Percentiles rank a stretch among this genome's conserved stretches.
Conservation (phyloP, 2,797 vertebrate genomes). For the Poecilia velifera region DNA sequence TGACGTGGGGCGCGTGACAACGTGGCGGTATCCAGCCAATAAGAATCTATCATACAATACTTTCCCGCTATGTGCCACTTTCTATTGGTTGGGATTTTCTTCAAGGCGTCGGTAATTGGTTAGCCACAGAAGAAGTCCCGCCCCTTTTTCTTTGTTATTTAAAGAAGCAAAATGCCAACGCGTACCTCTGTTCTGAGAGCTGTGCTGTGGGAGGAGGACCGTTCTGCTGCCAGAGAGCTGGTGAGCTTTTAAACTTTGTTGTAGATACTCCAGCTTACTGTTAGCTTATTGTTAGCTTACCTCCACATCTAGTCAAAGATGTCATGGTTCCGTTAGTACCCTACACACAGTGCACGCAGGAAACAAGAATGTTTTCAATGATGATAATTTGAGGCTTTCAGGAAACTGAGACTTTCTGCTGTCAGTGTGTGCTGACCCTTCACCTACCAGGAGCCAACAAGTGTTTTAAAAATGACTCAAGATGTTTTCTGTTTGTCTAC, state of each 20-base stretch:
- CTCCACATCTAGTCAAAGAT: not conserved
- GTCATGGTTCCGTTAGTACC: not conserved
- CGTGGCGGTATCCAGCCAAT: slow-evolving; percentile 85
- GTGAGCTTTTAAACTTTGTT: slow-evolving; percentile 45
- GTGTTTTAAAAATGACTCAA: not conserved
- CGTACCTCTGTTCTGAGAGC: slow-evolving; percentile 12
- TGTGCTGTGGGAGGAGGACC: not conserved
- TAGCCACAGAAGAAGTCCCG: slow-evolving; percentile 7
- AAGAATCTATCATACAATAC: not conserved
- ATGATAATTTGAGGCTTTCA: not conserved
- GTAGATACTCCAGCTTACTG: not conserved
- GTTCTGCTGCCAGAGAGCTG: not conserved
- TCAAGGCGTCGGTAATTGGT: slow-evolving; percentile 36
- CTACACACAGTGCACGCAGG: not conserved
- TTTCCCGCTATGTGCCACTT: not conserved
- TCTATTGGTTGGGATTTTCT: slow-evolving; percentile 64
- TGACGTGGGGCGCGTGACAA: slow-evolving; percentile 76
- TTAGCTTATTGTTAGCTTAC: not conserved
- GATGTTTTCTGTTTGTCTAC: not conserved
- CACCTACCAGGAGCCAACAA: not conserved
- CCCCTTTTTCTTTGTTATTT: slow-evolving; percentile 57
- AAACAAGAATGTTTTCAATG: not conserved
- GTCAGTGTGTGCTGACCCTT: not conserved
- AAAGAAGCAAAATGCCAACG: slow-evolving; percentile 72
- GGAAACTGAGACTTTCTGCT: not conserved